Evolutionary conservation across 2,797 vertebrate species (phyloP).

Genomic region (Eremophila alpestris): DNA sequence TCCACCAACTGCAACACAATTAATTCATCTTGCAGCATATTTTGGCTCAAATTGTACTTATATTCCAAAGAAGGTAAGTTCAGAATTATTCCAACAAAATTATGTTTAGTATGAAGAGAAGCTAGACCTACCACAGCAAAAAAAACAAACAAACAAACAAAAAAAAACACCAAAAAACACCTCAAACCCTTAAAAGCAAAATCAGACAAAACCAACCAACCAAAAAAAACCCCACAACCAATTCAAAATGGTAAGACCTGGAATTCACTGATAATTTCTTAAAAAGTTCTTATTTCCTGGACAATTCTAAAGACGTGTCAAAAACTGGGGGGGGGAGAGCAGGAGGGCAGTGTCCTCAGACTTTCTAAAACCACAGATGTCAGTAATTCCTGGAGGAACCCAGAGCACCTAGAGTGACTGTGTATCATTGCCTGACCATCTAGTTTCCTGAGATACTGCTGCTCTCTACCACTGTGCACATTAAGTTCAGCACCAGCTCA

Average conservation of each 20-base stretch:
- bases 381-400: not conserved
- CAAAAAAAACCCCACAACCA: not conserved
- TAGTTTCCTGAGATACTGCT: not conserved
- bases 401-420: not conserved
- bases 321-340: not conserved
- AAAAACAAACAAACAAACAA: accelerated
- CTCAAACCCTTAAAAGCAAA: not conserved
- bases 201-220: not conserved
- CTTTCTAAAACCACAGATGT: not conserved
- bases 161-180: too few relatives aligned
- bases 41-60: not conserved
- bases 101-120: not conserved
- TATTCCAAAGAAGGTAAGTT: not conserved
- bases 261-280: not conserved
- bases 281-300: not conserved
- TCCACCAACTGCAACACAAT: not conserved
- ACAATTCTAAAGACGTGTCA: not conserved
- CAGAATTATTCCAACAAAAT: not conserved
- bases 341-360: not conserved
- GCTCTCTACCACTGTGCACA: not conserved
- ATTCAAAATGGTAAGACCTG: not conserved
- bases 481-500: not conserved
- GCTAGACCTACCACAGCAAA: not conserved
- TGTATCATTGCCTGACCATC: not conserved
- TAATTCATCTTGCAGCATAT: not conserved